Evolutionary conservation across 2,113 vertebrate genomes (phyloP).

Genomic region (Chaetops frenatus): DNA sequence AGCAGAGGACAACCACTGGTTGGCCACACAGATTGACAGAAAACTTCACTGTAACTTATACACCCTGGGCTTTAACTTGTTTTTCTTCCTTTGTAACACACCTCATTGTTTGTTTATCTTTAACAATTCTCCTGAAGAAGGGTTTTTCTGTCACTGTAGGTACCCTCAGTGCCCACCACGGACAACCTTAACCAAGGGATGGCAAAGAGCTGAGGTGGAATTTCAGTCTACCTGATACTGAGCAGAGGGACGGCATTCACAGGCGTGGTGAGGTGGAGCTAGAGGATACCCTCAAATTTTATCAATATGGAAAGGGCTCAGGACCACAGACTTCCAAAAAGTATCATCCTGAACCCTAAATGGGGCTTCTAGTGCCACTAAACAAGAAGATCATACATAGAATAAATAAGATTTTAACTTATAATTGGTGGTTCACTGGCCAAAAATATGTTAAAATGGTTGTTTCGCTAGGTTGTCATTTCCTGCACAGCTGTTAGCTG

Average conservation of each 20-base stretch:
- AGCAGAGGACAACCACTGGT: neutral
- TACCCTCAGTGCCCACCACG: neutral
- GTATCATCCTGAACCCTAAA: neutral
- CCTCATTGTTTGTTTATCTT: neutral
- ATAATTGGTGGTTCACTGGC: neutral
- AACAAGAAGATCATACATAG: neutral
- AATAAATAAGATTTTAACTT: neutral
- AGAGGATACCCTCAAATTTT: neutral
- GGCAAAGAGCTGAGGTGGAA: neutral
- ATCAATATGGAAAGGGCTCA: neutral
- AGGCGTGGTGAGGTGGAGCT: accelerated
- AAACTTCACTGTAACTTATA: neutral
- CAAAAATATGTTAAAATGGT: neutral
- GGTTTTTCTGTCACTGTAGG: neutral
- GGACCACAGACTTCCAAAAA: neutral
- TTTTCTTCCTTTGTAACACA: neutral
- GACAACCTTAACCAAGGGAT: neutral
- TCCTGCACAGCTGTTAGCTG: constrained; percentile 60
- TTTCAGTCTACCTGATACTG: neutral
- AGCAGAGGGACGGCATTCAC: neutral
- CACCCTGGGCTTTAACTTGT: neutral
- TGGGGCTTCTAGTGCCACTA: neutral
- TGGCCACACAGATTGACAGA: neutral
- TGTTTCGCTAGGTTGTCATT: constrained; percentile 59
- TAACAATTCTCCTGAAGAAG: neutral